A percentile compares a stretch with the other conserved stretches of the same genome.
Conservation (phyloP, 2,113 vertebrate species). For the Heloderma charlesbogerti region DNA sequence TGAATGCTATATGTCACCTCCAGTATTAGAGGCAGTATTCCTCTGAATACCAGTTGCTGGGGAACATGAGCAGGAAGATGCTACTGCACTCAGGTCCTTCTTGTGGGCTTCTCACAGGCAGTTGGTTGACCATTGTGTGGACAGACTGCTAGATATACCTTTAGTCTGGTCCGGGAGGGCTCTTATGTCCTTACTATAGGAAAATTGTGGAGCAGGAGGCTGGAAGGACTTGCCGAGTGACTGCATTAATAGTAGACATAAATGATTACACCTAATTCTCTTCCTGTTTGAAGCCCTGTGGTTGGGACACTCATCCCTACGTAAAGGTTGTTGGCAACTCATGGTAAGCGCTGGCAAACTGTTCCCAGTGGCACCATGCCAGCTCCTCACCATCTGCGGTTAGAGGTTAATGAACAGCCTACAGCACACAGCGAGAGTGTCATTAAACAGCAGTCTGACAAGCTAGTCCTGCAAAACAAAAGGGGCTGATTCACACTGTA, state of each 20-base stretch:
- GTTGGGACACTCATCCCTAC: not conserved
- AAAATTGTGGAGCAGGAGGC: not conserved
- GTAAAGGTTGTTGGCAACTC: not conserved
- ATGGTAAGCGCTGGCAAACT: constrained; percentile 23
- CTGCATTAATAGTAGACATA: not conserved
- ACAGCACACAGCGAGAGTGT: constrained; percentile 31
- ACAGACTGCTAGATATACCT: too few relatives aligned
- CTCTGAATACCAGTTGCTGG: too few relatives aligned
- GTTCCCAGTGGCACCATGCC: constrained; percentile 33
- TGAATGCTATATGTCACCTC: too few relatives aligned
- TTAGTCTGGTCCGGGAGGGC: too few relatives aligned
- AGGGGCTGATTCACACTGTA: constrained; percentile 29
- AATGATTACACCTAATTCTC: not conserved
- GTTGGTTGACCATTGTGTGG: too few relatives aligned
- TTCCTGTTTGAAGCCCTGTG: not conserved
- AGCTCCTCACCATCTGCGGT: constrained; percentile 42
- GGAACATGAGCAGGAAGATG: too few relatives aligned
- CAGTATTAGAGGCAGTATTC: too few relatives aligned
- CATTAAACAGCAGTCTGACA: constrained; percentile 43
- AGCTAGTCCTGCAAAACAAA: constrained; percentile 27
- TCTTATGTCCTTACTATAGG: not conserved
- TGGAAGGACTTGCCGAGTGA: not conserved
- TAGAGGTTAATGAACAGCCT: constrained; percentile 45
- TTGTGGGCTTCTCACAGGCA: too few relatives aligned
- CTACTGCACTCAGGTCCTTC: too few relatives aligned